Conservation (phyloP, 2,797 vertebrate genomes). For the Momotus momota region DNA sequence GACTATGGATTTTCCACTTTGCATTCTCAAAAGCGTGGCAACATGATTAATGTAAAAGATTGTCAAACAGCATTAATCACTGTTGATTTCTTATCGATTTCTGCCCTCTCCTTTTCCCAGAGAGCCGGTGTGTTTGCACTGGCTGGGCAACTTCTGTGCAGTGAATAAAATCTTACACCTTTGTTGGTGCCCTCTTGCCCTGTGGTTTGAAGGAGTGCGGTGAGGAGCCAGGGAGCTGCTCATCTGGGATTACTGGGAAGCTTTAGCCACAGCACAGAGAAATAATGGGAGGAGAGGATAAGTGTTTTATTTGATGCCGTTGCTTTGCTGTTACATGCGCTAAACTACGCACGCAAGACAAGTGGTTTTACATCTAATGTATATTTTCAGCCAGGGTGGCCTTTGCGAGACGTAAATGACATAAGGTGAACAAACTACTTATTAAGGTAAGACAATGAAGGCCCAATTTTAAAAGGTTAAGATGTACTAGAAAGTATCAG, state of each 20-base stretch:
- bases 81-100: constrained; percentile 71
- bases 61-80: constrained; percentile 75
- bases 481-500: constrained; percentile 80
- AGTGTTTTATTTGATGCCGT: not conserved
- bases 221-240: not conserved
- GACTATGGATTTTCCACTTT: constrained; percentile 68
- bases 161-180: constrained; percentile 49
- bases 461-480: constrained; percentile 84
- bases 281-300: not conserved
- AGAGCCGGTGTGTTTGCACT: not conserved
- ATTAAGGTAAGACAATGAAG: constrained; percentile 84
- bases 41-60: constrained; percentile 73
- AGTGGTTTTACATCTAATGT: constrained; percentile 67
- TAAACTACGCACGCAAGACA: not conserved
- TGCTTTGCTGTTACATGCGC: not conserved
- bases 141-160: not conserved
- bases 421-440: constrained; percentile 84
- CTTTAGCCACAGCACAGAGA: not conserved
- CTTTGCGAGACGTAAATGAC: constrained; percentile 77
- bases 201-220: not conserved
- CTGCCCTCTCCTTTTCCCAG: not conserved
- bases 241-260: not conserved
- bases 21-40: constrained; percentile 41
- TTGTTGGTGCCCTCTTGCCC: not conserved
- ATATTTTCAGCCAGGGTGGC: constrained; percentile 68